Evolutionary conservation across 2,113 vertebrate species (phyloP).

Genomic region (Ctenomys sociabilis): DNA sequence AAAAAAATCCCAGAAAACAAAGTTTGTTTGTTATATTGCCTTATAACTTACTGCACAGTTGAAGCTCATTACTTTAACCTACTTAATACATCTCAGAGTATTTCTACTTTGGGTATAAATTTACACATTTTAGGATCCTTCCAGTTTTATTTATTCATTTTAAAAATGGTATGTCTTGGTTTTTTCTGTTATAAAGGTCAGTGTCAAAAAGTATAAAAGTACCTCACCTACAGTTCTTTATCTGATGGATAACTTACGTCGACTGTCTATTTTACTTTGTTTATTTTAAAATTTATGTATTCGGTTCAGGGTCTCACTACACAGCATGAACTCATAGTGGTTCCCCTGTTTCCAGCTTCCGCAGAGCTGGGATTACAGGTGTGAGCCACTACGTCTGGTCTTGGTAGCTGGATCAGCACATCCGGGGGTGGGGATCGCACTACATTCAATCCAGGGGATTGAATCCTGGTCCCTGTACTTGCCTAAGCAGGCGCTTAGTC

Average conservation of each 20-base stretch:
- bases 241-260: neutral
- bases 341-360: too few species aligned
- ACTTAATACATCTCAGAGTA: slow-evolving; percentile 16
- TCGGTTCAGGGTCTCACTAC: too few species aligned
- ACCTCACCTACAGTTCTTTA: neutral
- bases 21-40: slow-evolving; percentile 42
- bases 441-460: too few species aligned
- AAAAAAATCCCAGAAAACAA: slow-evolving; percentile 18
- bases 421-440: too few species aligned
- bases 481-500: too few species aligned
- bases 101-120: neutral
- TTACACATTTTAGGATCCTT: neutral
- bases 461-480: too few species aligned
- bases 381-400: too few species aligned
- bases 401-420: too few species aligned
- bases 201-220: slow-evolving; percentile 8
- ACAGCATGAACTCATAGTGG: too few species aligned
- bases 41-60: neutral
- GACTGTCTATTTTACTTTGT: neutral
- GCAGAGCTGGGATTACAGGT: too few species aligned
- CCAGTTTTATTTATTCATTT: slow-evolving; percentile 11
- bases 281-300: too few species aligned
- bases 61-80: slow-evolving; percentile 26
- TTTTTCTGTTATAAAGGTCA: neutral
- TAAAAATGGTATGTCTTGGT: neutral